phyloP scores from a whole-genome alignment of 2,888 invertebrate genomes.

The Latrodectus hesperus region DNA sequence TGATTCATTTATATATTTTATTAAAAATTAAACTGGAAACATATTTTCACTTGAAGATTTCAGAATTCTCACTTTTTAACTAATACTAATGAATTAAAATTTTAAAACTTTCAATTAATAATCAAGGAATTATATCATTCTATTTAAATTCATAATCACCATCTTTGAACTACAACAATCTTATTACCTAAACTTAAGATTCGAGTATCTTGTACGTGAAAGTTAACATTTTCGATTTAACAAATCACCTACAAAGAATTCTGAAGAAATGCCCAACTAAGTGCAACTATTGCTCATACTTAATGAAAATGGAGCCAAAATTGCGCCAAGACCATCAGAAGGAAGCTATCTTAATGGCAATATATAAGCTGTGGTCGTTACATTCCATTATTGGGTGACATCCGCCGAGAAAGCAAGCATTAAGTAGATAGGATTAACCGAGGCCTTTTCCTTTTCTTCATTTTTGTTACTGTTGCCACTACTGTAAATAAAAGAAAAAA shows the following conservation, averaged over 20 bases:
- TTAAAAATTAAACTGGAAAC: too few relatives aligned
- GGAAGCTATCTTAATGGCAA: constrained; percentile 25
- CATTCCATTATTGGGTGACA: constrained; percentile 43
- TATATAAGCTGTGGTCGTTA: constrained; percentile 41
- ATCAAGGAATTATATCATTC: too few relatives aligned
- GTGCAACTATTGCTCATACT: constrained; percentile 1
- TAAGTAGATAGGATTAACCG: constrained; percentile 42
- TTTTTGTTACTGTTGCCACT: neutral
- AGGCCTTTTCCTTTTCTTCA: constrained; percentile 3
- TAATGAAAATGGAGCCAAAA: constrained; percentile 1
- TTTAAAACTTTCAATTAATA: too few relatives aligned
- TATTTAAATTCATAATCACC: too few relatives aligned
- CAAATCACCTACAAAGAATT: neutral
- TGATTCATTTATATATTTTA: too few relatives aligned
- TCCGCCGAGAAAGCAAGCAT: constrained; percentile 40
- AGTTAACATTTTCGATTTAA: neutral
- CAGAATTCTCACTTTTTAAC: too few relatives aligned
- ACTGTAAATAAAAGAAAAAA: neutral
- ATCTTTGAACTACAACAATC: too few relatives aligned
- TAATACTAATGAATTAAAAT: too few relatives aligned
- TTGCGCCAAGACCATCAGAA: neutral
- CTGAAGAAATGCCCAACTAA: neutral
- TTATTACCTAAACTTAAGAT: too few relatives aligned
- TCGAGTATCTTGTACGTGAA: too few relatives aligned
- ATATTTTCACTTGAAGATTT: too few relatives aligned